Evolutionary conservation across 2,888 invertebrate species (phyloP), one percentile per base, ranked within the genome.

Genomic region (Perdita meconis): DNA sequence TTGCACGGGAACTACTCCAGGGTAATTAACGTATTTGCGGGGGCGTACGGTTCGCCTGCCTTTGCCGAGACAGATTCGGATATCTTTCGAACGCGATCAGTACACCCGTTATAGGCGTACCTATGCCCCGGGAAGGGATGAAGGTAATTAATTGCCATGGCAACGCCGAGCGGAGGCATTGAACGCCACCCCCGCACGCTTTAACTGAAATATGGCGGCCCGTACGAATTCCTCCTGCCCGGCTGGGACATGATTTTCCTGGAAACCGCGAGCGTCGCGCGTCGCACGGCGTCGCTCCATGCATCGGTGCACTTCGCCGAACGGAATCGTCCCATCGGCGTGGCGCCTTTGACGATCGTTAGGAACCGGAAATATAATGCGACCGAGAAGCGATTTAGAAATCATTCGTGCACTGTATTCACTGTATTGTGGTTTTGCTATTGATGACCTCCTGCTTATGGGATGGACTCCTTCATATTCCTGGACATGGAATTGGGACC

Each of bases 111-210:
- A 89, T 87, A 89, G 88, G 85, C 88, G 87, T 87, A 88, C 86
- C 85, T 84, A 85, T 80, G 85, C 83, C 40, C 78, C 80, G 84
- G 89, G 89, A 89, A 90, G 92, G 91, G 90, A 90, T 90, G 89
- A 89, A 90, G 91, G 92, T 92, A 92, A 92, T 92, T 92, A 92
- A 92, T 92, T 91, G 91, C 91, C 92, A 92, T 92, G 88, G 92
- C 92, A 92, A 92, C 92, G 88, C 88, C 87, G 89, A 87, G 88
- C 88, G 84, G 87, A 86, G 85, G 89, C 91, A 90, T 91, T 89
- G 90, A 91, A 89, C 88, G 89, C 90, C 88, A 88, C 89, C 89
- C 89, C 88, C 88, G 86, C 86, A 83, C 89, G 88, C 86, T 91
- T 89, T 91, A 92, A 92, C 92, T 92, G 92, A 92, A 92, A 92